phyloP scores from a whole-genome alignment of 2,888 invertebrate genomes.

The Malacosoma neustria region DNA sequence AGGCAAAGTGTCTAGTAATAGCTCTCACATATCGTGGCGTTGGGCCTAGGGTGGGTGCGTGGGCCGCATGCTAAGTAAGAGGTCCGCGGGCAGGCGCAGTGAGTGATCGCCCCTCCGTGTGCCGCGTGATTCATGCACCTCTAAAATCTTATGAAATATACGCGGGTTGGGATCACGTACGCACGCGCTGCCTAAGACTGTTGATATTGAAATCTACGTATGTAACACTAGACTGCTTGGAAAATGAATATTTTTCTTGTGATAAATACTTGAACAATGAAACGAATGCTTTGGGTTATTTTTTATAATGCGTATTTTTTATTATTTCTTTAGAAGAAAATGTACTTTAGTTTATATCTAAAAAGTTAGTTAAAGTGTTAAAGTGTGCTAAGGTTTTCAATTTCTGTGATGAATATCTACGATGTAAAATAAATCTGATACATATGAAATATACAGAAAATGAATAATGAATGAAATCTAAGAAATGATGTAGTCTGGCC shows the following conservation, averaged over 20 bases:
- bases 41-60: conserved; percentile 65
- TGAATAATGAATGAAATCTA: no score
- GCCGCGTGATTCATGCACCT: conserved; percentile 73
- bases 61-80: conserved; percentile 63
- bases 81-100: conserved; percentile 64
- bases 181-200: conserved; percentile 65
- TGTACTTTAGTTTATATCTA: no score
- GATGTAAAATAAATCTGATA: no score
- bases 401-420: no score
- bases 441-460: no score
- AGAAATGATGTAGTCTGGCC: conserved; percentile 41
- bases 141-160: conserved; percentile 75
- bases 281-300: no score
- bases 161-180: conserved; percentile 66
- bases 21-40: conserved; percentile 72
- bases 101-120: conserved; percentile 71
- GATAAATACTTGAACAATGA: no score
- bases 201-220: conserved; percentile 71
- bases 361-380: no score
- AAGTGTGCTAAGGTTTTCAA: no score
- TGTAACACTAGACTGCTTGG: conserved; percentile 51
- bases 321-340: no score
- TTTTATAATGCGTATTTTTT: no score
- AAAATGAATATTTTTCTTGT: conserved; percentile 20
- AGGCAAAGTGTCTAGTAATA: conserved; percentile 74